Evolutionary conservation across 2,113 vertebrate genomes (phyloP).

Genomic region (Sphyrna mokarran): DNA sequence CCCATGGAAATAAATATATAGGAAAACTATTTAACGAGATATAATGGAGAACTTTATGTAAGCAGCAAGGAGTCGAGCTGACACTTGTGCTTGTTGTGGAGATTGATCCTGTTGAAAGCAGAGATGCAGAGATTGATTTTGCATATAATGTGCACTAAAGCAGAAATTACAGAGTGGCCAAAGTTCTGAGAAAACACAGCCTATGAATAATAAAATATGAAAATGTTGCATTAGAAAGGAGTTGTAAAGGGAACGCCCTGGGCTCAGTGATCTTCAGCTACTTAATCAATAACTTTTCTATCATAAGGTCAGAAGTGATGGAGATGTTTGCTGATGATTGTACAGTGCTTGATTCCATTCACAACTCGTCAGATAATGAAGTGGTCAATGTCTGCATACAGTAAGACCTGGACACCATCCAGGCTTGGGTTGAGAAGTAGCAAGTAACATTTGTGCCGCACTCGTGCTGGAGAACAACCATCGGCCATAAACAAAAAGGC

Average conservation of each 20-base stretch:
- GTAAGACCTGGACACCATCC: no score
- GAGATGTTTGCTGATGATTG: no score
- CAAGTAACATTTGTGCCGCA: no score
- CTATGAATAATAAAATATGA: background rate
- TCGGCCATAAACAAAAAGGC: no score
- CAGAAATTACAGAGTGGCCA: background rate
- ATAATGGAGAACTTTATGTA: background rate
- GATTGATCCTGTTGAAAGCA: background rate
- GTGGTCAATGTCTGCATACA: no score
- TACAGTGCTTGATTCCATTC: no score
- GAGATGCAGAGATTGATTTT: background rate
- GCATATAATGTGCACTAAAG: background rate
- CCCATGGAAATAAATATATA: background rate
- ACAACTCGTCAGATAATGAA: no score
- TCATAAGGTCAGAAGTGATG: no score
- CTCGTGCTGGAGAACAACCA: no score
- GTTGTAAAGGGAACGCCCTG: background rate
- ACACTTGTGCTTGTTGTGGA: background rate
- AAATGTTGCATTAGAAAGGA: background rate
- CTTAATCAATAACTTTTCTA: no score
- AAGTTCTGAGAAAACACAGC: background rate
- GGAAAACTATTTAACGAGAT: background rate
- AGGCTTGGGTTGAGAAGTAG: no score
- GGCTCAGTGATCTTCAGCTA: no score
- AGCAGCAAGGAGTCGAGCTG: background rate